phyloP scores from a whole-genome alignment of 2,797 vertebrate genomes.

The Gallinago stenura region DNA sequence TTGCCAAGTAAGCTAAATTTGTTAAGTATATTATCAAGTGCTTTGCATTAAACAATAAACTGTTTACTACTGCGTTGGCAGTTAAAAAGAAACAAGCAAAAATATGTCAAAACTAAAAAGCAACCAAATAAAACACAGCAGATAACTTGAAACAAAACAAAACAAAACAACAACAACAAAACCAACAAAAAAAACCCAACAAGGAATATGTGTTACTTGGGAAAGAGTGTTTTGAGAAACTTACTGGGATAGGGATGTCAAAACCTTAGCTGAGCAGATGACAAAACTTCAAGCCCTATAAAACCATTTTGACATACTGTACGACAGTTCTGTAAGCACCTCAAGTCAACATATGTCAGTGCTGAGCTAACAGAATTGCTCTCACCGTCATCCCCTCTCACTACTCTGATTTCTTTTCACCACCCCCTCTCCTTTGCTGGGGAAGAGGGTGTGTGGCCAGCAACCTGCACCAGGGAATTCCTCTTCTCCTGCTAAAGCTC shows the following conservation, averaged over 20 bases:
- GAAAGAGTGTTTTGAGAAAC: not conserved
- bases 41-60: not conserved
- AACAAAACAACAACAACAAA: too few species aligned
- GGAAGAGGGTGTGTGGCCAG: rapidly evolving
- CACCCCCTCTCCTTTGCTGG: not conserved
- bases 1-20: not conserved
- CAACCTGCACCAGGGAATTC: not conserved
- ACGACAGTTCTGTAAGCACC: not conserved
- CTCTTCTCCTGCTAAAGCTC: not conserved
- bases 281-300: not conserved
- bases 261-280: not conserved
- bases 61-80: not conserved
- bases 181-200: not conserved
- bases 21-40: not conserved
- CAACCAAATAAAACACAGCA: not conserved
- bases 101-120: not conserved
- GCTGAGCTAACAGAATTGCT: not conserved
- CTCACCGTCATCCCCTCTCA: not conserved
- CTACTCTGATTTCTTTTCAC: not conserved
- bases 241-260: not conserved
- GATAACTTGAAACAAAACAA: not conserved
- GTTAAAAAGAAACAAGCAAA: not conserved
- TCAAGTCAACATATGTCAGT: not conserved
- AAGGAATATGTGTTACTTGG: not conserved
- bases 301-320: not conserved